Conservation (phyloP, 2,797 vertebrate genomes). For the Xyrichtys novacula region DNA sequence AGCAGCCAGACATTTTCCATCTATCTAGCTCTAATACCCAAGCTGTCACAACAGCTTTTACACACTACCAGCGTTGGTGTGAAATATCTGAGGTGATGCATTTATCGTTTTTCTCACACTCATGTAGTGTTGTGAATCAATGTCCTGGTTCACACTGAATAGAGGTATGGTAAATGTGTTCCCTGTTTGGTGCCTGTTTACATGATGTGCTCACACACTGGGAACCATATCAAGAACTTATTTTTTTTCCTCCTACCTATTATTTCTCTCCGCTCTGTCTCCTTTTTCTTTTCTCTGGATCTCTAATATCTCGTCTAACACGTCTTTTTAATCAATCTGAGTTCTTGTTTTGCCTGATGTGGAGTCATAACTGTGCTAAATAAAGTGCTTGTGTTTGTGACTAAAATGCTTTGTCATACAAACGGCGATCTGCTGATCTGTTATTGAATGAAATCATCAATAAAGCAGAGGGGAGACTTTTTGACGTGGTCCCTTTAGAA, state of each 20-base stretch:
- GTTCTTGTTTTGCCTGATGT: conserved; percentile 21
- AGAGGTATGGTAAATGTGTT: conserved; percentile 77
- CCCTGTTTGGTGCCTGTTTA: conserved; percentile 78
- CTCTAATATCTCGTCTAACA: conserved; percentile 31
- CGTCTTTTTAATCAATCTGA: conserved; percentile 37
- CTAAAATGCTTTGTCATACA: conserved; percentile 80
- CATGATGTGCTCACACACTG: conserved; percentile 75
- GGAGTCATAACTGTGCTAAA: conserved; percentile 33
- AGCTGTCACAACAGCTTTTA: conserved; percentile 85
- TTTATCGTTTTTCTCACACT: conserved; percentile 86
- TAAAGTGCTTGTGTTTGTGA: conserved; percentile 82
- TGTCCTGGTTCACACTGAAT: conserved; percentile 82
- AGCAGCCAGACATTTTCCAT: conserved; percentile 82
- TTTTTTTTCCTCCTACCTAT: conserved; percentile 13
- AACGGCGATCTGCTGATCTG: conserved; percentile 69
- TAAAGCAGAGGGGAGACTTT: conserved; percentile 73
- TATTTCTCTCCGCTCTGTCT: conserved; percentile 6
- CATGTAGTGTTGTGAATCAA: conserved; percentile 83
- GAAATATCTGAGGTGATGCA: conserved; percentile 86
- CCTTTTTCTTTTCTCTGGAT: conserved; percentile 10
- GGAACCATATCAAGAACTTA: conserved; percentile 69
- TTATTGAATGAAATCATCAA: conserved; percentile 80
- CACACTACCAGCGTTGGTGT: conserved; percentile 80
- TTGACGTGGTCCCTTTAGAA: conserved; percentile 78
- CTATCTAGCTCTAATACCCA: conserved; percentile 81